A percentile compares a stretch with the other conserved stretches of the same genome.
Conservation (phyloP, 2,113 vertebrate species). For the Mesitornis unicolor region DNA sequence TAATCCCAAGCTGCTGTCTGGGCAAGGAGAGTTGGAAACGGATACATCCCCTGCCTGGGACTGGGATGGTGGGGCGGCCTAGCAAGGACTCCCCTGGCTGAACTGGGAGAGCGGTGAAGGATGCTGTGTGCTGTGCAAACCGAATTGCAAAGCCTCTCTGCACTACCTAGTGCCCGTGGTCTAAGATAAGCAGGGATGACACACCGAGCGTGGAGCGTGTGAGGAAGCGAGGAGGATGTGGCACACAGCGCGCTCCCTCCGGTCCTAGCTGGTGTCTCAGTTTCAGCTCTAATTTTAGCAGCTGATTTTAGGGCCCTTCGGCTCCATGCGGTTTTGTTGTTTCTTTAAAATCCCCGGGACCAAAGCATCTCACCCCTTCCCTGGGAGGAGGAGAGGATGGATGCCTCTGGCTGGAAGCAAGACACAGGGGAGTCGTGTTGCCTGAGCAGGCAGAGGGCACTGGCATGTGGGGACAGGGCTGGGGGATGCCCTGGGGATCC, state of each 20-base stretch:
- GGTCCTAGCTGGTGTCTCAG: slow-evolving; percentile 18
- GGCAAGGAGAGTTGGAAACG: neutral
- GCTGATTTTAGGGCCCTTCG: neutral
- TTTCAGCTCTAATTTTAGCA: slow-evolving; percentile 61
- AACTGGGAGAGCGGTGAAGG: neutral
- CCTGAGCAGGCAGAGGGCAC: neutral
- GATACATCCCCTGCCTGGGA: neutral
- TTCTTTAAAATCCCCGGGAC: neutral
- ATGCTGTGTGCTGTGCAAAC: neutral
- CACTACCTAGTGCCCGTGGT: neutral
- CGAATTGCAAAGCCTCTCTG: neutral
- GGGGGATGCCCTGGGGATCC: neutral
- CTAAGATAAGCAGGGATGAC: slow-evolving; percentile 41
- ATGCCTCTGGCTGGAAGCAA: neutral
- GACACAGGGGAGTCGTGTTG: neutral
- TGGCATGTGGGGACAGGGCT: neutral
- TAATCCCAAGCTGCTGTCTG: neutral
- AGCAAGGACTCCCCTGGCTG: neutral
- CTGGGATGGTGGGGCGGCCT: neutral
- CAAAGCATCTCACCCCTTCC: accelerated
- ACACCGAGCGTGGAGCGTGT: slow-evolving; percentile 25
- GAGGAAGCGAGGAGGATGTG: slow-evolving; percentile 56
- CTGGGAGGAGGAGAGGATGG: neutral
- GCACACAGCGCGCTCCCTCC: slow-evolving; percentile 7
- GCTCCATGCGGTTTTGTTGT: neutral